These are phyloP conservation scores for Chrysotoxum bicinctum DNA, from an alignment of 2,888 invertebrate genomes.

Conservation along the genomic window DNA sequence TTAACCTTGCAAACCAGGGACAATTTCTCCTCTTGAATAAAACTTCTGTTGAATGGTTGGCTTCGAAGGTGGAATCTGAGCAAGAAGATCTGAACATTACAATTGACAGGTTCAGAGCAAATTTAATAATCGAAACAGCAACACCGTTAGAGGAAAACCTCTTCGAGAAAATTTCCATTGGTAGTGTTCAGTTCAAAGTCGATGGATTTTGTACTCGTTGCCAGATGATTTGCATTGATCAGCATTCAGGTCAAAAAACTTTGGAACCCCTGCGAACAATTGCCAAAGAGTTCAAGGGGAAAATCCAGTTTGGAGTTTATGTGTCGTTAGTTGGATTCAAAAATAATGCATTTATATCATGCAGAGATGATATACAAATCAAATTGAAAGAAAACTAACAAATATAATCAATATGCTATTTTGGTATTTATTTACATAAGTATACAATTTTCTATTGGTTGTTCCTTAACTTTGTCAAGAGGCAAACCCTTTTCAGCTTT, in stretches of 20 bases:
- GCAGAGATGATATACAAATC: slow-evolving; percentile 65
- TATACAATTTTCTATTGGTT: slow-evolving; percentile 83
- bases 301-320: slow-evolving; percentile 92
- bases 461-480: slow-evolving; percentile 84
- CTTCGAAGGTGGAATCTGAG: slow-evolving; percentile 84
- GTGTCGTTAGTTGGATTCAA: slow-evolving; percentile 80
- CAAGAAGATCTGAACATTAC: slow-evolving; percentile 84
- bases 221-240: slow-evolving; percentile 98
- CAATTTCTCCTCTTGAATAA: slow-evolving; percentile 92
- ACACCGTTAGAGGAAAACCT: slow-evolving; percentile 90
- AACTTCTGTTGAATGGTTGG: slow-evolving; percentile 89
- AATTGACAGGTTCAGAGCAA: slow-evolving; percentile 93
- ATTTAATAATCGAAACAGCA: slow-evolving; percentile 90
- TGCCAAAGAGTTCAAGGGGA: slow-evolving; percentile 88
- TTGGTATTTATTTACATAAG: slow-evolving; percentile 76
- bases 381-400: slow-evolving; percentile 54
- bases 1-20: slow-evolving; percentile 91
- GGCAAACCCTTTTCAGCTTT: slow-evolving; percentile 84
- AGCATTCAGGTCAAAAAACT: slow-evolving; percentile 90
- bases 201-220: slow-evolving; percentile 93
- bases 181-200: slow-evolving; percentile 84
- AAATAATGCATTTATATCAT: slow-evolving; percentile 68
- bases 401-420: slow-evolving; percentile 11
- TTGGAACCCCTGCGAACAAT: slow-evolving; percentile 90
- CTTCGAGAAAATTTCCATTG: slow-evolving; percentile 87